A percentile compares a stretch with the other conserved stretches of the same genome.
These are phyloP conservation scores for Glareola pratincola DNA, from an alignment of 2,113 vertebrate species.

Conservation along the genomic window DNA sequence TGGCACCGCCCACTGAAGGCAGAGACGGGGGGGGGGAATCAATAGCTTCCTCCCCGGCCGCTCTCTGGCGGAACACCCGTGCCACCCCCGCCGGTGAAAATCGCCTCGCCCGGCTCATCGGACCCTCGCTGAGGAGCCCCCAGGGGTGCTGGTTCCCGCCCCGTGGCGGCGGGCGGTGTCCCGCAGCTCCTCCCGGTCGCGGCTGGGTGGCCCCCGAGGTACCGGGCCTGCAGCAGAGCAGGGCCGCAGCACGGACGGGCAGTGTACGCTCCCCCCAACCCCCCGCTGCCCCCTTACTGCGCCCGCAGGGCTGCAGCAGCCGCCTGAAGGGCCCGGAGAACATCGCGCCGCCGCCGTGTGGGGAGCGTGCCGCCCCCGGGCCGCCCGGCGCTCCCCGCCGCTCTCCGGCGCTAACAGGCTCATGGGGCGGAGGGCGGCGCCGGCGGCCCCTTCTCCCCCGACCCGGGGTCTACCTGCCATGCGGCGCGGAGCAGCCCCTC, in stretches of 20 bases:
- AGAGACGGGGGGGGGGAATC: not conserved
- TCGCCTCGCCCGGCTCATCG: not conserved
- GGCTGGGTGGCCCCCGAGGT: too few species aligned
- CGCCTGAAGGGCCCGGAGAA: not conserved
- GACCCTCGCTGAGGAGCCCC: fast-evolving
- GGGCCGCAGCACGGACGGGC: fast-evolving
- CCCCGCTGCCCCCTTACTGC: not conserved
- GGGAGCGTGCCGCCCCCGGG: not conserved
- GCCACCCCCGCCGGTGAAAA: not conserved
- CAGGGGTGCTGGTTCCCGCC: fast-evolving
- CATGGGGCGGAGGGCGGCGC: not conserved
- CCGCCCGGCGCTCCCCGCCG: not conserved
- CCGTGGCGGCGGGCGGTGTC: fast-evolving
- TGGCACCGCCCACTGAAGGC: not conserved
- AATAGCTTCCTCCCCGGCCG: too few species aligned
- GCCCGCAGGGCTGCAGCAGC: not conserved
- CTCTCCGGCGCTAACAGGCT: not conserved
- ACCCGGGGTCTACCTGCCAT: not conserved
- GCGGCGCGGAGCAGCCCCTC: not conserved
- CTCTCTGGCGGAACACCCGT: fast-evolving
- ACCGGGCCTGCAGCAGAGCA: fast-evolving
- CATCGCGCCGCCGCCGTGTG: not conserved
- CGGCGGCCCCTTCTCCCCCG: too few species aligned
- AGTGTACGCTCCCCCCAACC: fast-evolving
- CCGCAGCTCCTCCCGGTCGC: fast-evolving